phyloP scores from a whole-genome alignment of 2,797 vertebrate species.

The Hippopotamyrus pictus region DNA sequence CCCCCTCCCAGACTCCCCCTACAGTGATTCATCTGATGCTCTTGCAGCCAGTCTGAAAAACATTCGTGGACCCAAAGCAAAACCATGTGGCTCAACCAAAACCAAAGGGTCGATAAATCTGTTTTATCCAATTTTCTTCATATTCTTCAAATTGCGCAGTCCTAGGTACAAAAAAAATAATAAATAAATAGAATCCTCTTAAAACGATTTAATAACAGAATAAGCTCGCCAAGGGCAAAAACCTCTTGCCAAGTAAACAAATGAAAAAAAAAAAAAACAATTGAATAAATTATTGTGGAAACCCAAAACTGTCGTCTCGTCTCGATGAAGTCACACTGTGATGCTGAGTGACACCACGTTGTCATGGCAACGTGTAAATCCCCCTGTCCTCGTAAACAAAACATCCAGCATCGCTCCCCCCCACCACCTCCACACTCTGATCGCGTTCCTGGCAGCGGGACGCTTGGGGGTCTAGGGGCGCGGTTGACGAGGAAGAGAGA shows the following conservation, averaged over 20 bases:
- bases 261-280: neutral
- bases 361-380: neutral
- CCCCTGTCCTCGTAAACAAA: neutral
- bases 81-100: neutral
- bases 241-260: neutral
- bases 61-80: slow-evolving; percentile 6
- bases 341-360: neutral
- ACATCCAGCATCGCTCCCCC: neutral
- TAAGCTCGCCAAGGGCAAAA: neutral
- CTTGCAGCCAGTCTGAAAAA: neutral
- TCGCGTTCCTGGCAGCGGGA: neutral
- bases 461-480: neutral
- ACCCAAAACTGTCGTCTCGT: neutral
- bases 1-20: neutral
- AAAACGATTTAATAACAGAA: neutral
- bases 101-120: neutral
- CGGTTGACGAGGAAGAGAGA: neutral
- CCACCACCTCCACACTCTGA: neutral
- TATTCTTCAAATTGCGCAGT: neutral
- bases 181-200: neutral
- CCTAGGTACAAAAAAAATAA: neutral
- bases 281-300: slow-evolving; percentile 15
- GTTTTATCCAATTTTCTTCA: slow-evolving; percentile 10
- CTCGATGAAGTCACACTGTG: neutral
- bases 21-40: slow-evolving; percentile 9